phyloP scores from a whole-genome alignment of 1,140 invertebrate genomes.

The Drosophila kikkawai region DNA sequence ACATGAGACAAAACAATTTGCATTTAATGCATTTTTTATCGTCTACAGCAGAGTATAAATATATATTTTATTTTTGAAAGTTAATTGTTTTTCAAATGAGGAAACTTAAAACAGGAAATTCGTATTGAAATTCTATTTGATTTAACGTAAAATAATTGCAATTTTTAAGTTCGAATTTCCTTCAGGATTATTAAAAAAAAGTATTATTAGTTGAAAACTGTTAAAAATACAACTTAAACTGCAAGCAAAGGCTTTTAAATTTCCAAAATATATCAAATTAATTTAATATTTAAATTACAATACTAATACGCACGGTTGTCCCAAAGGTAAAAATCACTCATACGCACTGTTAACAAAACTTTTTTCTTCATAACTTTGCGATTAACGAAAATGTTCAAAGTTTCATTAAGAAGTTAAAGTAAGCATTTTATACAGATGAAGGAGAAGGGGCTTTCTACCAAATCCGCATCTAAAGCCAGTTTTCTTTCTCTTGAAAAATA shows the following conservation, averaged over 20 bases:
- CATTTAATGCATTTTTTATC: constrained; percentile 24
- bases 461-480: background rate
- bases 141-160: background rate
- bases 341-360: background rate
- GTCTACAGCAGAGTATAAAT: background rate
- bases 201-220: background rate
- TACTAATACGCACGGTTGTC: background rate
- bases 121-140: background rate
- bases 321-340: background rate
- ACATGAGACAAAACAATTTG: constrained; percentile 26
- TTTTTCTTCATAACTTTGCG: background rate
- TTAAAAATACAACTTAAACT: background rate
- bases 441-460: no score
- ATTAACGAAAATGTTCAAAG: no score
- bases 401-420: background rate
- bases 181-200: no score
- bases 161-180: background rate
- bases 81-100: background rate
- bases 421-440: background rate
- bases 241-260: background rate
- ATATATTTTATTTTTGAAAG: background rate
- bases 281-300: background rate
- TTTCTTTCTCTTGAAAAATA: no score
- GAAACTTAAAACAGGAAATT: background rate
- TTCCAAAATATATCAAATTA: background rate